Conservation (phyloP, 2,113 vertebrate species). For the Psittacula cyanocephala region DNA sequence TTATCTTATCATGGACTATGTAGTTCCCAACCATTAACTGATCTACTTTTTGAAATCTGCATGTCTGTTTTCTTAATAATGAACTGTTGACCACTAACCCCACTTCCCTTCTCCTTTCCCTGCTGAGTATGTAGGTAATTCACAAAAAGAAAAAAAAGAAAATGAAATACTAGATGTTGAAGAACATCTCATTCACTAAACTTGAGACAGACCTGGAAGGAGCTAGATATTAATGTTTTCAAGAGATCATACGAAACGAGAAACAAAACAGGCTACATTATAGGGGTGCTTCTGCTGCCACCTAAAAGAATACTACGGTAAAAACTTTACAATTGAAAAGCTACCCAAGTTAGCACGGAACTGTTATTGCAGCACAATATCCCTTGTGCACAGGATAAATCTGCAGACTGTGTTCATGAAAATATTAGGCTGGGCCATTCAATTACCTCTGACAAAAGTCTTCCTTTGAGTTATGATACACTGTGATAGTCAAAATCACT, state of each 20-base stretch:
- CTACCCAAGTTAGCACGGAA: neutral
- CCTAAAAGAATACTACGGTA: neutral
- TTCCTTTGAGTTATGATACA: neutral
- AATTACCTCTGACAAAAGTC: neutral
- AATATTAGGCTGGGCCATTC: neutral
- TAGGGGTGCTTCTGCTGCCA: neutral
- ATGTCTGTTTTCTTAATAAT: neutral
- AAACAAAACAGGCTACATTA: neutral
- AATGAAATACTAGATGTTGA: neutral
- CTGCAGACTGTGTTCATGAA: neutral
- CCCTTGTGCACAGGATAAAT: neutral
- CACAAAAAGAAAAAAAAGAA: neutral
- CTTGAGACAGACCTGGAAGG: neutral
- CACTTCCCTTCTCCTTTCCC: neutral
- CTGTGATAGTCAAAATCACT: neutral
- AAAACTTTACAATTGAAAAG: neutral
- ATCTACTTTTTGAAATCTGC: neutral
- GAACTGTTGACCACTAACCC: neutral
- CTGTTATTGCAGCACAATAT: neutral
- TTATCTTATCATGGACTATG: neutral
- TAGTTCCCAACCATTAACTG: neutral
- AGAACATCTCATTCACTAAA: neutral
- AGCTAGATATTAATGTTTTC: neutral
- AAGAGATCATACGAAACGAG: neutral
- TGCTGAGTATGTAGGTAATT: neutral